Percentiles rank a stretch among this genome's conserved stretches.
phyloP scores from a whole-genome alignment of 2,888 invertebrate genomes.

The Limnephilus marmoratus region DNA sequence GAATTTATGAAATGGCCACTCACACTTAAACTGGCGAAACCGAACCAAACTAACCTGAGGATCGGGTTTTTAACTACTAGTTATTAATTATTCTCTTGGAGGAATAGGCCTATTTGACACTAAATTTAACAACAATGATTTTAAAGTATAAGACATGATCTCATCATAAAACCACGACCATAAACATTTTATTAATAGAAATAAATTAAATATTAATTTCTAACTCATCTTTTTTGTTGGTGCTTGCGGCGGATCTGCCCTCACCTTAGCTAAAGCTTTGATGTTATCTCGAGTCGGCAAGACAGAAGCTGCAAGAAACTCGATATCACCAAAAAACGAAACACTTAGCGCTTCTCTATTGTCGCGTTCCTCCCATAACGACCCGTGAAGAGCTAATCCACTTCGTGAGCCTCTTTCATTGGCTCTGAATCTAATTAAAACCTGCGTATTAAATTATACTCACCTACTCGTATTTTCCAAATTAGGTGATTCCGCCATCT shows the following conservation, averaged over 20 bases:
- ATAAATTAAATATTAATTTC: neutral
- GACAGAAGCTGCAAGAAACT: constrained; percentile 41
- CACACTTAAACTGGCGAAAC: no score
- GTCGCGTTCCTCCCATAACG: neutral
- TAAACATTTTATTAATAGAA: no score
- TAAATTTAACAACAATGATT: no score
- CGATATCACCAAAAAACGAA: constrained; percentile 54
- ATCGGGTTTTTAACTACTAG: no score
- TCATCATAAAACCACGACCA: no score
- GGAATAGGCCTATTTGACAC: no score
- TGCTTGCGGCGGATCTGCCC: neutral
- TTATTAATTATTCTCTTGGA: no score
- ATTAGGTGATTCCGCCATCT: neutral
- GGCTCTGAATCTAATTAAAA: neutral
- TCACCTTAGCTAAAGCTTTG: constrained; percentile 27
- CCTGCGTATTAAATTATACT: neutral
- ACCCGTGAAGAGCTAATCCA: neutral
- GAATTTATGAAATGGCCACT: no score
- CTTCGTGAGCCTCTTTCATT: neutral
- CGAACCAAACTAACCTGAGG: no score
- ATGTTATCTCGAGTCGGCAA: constrained; percentile 43
- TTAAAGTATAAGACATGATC: no score
- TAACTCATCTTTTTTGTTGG: neutral
- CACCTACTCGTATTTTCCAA: neutral
- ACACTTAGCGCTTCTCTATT: constrained; percentile 31